These are phyloP conservation scores for Phalacrocorax carbo DNA, from an alignment of 2,113 vertebrate species.

Conservation along the genomic window DNA sequence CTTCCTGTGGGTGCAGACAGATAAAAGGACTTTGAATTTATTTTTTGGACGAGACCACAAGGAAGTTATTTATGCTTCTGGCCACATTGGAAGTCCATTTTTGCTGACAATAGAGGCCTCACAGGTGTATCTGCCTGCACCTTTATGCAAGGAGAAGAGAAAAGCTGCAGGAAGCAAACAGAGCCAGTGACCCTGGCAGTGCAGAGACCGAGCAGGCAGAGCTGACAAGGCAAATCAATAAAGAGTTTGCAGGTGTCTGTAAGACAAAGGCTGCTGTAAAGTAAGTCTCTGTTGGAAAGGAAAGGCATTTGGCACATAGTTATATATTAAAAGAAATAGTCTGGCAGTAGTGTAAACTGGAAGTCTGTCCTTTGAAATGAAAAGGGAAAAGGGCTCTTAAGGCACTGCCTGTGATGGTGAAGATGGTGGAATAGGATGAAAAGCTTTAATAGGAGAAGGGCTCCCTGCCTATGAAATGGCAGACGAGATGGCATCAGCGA, in stretches of 20 bases:
- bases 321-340: not conserved
- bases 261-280: slow-evolving; percentile 11
- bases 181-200: not conserved
- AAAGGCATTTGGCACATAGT: not conserved
- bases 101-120: not conserved
- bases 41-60: not conserved
- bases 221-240: not conserved
- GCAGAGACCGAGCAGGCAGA: not conserved
- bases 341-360: not conserved
- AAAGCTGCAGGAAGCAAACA: not conserved
- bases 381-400: not conserved
- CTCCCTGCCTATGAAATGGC: not conserved
- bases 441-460: not conserved
- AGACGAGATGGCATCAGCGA: not conserved
- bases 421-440: not conserved
- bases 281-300: not conserved
- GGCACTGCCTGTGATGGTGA: not conserved
- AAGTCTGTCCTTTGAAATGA: not conserved
- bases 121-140: not conserved
- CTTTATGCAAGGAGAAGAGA: not conserved
- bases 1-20: not conserved
- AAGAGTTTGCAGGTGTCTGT: not conserved
- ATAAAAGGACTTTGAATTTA: not conserved
- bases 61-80: not conserved
- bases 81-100: not conserved